These are phyloP conservation scores for Scaptomyza hsui DNA, from an alignment of 1,140 invertebrate genomes.

Conservation along the genomic window DNA sequence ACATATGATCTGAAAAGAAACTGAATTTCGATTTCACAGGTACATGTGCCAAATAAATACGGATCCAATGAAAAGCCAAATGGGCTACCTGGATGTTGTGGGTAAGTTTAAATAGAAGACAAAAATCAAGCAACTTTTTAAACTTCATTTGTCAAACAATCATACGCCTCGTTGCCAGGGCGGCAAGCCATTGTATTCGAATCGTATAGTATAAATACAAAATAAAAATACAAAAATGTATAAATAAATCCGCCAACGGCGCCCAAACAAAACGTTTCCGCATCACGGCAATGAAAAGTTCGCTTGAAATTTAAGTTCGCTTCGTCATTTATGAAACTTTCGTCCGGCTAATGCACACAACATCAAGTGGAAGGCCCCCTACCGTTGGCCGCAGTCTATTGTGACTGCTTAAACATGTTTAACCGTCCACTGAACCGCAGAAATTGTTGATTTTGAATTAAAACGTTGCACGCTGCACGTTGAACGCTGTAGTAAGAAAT, in stretches of 20 bases:
- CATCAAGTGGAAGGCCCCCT: conserved; percentile 10
- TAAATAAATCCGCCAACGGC: conserved; percentile 28
- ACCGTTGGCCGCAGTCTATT: conserved; percentile 25
- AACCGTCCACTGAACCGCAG: conserved; percentile 79
- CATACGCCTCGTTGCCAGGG: conserved; percentile 65
- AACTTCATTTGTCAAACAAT: conserved; percentile 70
- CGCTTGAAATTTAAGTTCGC: conserved; percentile 25
- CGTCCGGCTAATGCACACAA: conserved; percentile 36
- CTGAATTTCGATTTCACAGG: conserved; percentile 25
- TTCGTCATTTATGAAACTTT: conserved; percentile 42
- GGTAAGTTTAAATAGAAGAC: conserved; percentile 87
- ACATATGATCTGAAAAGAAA: background rate
- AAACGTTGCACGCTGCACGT: conserved; percentile 42
- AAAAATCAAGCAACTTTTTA: background rate
- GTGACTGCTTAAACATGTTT: conserved; percentile 76
- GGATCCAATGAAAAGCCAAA: conserved; percentile 93
- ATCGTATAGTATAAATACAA: conserved; percentile 3
- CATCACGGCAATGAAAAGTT: conserved; percentile 24
- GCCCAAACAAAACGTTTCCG: conserved; percentile 52
- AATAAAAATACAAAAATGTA: conserved; percentile 8
- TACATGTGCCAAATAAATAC: conserved; percentile 96
- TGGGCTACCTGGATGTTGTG: conserved; percentile 93
- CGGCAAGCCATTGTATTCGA: conserved; percentile 57
- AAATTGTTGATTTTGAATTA: conserved; percentile 82
- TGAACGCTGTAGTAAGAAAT: conserved; percentile 57